A percentile compares a stretch with the other conserved stretches of the same genome.
phyloP scores from a whole-genome alignment of 2,888 invertebrate genomes.

The Kryphioiulus occultus region DNA sequence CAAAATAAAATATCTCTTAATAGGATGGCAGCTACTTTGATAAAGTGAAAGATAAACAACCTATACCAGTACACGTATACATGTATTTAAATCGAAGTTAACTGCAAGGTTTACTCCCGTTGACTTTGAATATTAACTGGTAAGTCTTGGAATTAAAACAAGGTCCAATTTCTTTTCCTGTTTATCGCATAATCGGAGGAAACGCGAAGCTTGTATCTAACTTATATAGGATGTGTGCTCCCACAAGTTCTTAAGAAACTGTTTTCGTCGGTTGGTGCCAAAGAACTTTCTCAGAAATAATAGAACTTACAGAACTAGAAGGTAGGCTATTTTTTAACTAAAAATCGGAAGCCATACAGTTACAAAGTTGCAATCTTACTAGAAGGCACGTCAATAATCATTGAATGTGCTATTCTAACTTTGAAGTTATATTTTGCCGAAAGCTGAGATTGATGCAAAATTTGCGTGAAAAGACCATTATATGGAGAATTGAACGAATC shows the following conservation, averaged over 20 bases:
- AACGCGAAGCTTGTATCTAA: background rate
- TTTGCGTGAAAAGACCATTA: background rate
- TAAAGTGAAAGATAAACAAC: too few species aligned
- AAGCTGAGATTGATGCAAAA: background rate
- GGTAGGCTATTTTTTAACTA: background rate
- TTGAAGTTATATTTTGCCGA: background rate
- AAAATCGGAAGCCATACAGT: background rate
- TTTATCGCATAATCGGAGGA: constrained; percentile 1
- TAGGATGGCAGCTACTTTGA: too few species aligned
- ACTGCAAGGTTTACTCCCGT: background rate
- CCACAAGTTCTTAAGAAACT: constrained; percentile 8
- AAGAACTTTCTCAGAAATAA: constrained; percentile 6
- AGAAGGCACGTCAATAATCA: background rate
- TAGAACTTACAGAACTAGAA: background rate
- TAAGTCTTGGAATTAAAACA: constrained; percentile 2
- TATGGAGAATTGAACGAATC: background rate
- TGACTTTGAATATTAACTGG: background rate
- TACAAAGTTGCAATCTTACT: background rate
- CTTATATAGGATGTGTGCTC: constrained; percentile 12
- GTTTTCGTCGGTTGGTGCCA: background rate
- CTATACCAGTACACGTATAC: too few species aligned
- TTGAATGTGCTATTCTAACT: background rate
- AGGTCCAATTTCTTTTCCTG: background rate
- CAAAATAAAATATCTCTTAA: too few species aligned
- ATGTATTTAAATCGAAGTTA: too few species aligned